Evolutionary conservation across 1,140 invertebrate genomes (phyloP).

Genomic region (Drosophila albomicans): DNA sequence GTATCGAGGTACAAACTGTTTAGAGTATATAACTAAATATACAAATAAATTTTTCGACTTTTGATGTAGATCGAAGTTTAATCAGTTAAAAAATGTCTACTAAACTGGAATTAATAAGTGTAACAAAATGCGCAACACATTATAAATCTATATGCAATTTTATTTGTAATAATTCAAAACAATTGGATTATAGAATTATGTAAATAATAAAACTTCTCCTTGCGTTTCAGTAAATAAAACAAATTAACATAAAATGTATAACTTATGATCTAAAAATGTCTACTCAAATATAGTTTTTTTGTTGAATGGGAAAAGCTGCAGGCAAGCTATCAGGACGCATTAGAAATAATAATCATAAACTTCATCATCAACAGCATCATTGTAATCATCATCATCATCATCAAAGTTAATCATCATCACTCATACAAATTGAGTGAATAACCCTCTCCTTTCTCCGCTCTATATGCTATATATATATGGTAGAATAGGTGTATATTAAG

Average conservation of each 20-base stretch:
- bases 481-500: constrained; percentile 48
- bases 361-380: constrained; percentile 15
- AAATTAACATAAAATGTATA: constrained; percentile 58
- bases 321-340: constrained; percentile 11
- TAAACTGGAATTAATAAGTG: neutral
- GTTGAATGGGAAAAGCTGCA: constrained; percentile 8
- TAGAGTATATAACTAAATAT: too few relatives aligned
- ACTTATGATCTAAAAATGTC: constrained; percentile 55
- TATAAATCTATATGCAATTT: constrained; percentile 51
- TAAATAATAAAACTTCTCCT: constrained; percentile 7
- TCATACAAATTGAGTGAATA: constrained; percentile 47
- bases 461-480: constrained; percentile 20
- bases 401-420: constrained; percentile 12
- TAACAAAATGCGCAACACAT: neutral
- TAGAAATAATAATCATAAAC: constrained; percentile 17
- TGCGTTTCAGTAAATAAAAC: constrained; percentile 71
- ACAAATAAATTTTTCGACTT: too few relatives aligned
- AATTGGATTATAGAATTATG: constrained; percentile 52
- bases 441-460: constrained; percentile 6
- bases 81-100: too few relatives aligned
- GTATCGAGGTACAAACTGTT: too few relatives aligned
- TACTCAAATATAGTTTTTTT: constrained; percentile 13
- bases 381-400: constrained; percentile 8
- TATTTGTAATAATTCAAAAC: constrained; percentile 67
- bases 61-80: too few relatives aligned